A percentile compares a stretch with the other conserved stretches of the same genome.
Conservation (phyloP, 2,797 vertebrate genomes). For the Linurgus olivaceus region DNA sequence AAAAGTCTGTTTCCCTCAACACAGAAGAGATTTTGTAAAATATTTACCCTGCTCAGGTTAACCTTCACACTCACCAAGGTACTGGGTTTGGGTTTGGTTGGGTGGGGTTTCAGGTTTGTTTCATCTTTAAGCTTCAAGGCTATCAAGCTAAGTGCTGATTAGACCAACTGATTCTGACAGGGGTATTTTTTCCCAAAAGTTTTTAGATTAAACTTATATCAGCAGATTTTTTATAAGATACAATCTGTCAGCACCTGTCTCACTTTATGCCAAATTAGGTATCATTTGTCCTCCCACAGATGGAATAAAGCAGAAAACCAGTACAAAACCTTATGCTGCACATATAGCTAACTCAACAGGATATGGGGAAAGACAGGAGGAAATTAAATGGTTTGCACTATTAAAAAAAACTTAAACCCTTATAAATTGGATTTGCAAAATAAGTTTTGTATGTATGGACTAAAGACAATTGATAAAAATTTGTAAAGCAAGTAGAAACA, state of each 20-base stretch:
- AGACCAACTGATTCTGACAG: background rate
- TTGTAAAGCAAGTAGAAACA: background rate
- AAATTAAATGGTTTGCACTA: background rate
- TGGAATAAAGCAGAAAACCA: background rate
- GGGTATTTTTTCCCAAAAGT: background rate
- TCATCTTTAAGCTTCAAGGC: background rate
- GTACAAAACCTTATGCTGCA: background rate
- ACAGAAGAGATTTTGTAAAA: background rate
- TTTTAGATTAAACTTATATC: background rate
- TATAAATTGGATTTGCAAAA: background rate
- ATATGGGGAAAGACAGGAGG: background rate
- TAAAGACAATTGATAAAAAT: background rate
- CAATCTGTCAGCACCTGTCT: background rate
- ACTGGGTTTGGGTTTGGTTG: rapidly evolving
- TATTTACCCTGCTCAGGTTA: background rate
- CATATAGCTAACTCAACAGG: background rate
- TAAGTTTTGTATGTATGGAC: rapidly evolving
- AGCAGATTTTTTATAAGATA: background rate
- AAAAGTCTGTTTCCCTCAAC: background rate
- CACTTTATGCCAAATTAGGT: background rate
- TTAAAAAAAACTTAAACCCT: background rate
- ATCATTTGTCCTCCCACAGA: background rate
- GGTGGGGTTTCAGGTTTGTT: background rate
- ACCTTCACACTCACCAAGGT: background rate
- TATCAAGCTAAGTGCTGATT: background rate